Percentiles rank a stretch among this genome's conserved stretches.
Conservation (phyloP, 2,888 invertebrate species). For the Mythimna loreyi region DNA sequence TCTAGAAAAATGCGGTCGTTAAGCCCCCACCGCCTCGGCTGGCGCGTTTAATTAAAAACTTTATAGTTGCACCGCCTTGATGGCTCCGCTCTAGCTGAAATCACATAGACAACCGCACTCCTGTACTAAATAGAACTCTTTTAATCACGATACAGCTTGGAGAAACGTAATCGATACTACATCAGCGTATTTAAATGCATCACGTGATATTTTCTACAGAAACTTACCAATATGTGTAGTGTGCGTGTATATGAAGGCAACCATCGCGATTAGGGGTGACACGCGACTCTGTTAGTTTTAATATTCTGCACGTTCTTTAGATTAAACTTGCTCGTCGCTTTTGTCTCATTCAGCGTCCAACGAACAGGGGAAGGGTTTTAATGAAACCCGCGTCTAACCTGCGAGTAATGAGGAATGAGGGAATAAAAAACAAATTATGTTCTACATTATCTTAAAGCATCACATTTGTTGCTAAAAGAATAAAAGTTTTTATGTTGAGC, state of each 20-base stretch:
- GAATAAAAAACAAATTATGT: slow-evolving; percentile 52
- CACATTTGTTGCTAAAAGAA: slow-evolving; percentile 21
- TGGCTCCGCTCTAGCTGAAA: slow-evolving; percentile 69
- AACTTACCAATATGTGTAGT: slow-evolving; percentile 56
- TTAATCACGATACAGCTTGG: slow-evolving; percentile 39
- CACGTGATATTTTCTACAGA: slow-evolving; percentile 45
- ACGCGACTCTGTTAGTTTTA: slow-evolving; percentile 66
- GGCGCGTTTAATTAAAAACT: slow-evolving; percentile 87
- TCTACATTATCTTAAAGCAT: slow-evolving; percentile 32
- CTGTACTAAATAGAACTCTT: slow-evolving; percentile 56
- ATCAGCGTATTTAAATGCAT: slow-evolving; percentile 46
- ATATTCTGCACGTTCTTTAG: slow-evolving; percentile 69
- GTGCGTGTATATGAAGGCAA: slow-evolving; percentile 63
- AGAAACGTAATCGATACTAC: slow-evolving; percentile 36
- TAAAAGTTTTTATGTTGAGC: slow-evolving; percentile 30
- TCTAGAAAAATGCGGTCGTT: slow-evolving; percentile 88
- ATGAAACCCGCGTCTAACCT: slow-evolving; percentile 60
- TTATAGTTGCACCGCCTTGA: slow-evolving; percentile 81
- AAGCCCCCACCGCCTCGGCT: slow-evolving; percentile 76
- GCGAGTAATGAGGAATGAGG: slow-evolving; percentile 50
- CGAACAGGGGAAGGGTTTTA: slow-evolving; percentile 59
- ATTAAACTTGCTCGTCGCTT: slow-evolving; percentile 63
- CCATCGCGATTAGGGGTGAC: slow-evolving; percentile 65
- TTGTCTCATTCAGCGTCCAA: slow-evolving; percentile 61
- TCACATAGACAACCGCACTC: slow-evolving; percentile 66